Evolutionary conservation across 2,113 vertebrate species (phyloP).

Genomic region (Crotalus helleri): DNA sequence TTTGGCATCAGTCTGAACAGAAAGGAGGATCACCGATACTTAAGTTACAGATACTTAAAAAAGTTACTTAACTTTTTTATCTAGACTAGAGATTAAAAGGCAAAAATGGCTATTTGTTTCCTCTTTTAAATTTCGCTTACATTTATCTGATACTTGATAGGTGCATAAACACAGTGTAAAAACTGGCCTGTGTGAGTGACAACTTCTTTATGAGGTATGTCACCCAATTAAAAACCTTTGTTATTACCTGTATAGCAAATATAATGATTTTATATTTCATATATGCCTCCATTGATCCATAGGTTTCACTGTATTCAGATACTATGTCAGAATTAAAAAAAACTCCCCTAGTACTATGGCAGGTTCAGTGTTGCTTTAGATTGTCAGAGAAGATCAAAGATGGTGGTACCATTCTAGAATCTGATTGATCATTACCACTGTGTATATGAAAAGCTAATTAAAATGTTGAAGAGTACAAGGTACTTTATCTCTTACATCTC

Average conservation of each 20-base stretch:
- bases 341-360: constrained; percentile 51
- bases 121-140: neutral
- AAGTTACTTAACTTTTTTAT: neutral
- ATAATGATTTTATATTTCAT: constrained; percentile 8
- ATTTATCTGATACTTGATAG: neutral
- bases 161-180: constrained; percentile 20
- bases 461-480: constrained; percentile 20
- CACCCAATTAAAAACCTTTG: rapidly evolving
- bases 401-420: constrained; percentile 26
- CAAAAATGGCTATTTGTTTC: neutral
- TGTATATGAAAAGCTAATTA: constrained; percentile 22
- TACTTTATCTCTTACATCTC: neutral
- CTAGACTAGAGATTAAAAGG: neutral
- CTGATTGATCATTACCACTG: constrained; percentile 20
- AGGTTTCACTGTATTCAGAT: constrained; percentile 17
- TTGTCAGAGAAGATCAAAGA: constrained; percentile 43
- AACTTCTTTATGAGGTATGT: neutral
- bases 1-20: neutral
- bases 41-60: no score
- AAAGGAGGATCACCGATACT: neutral
- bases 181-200: neutral
- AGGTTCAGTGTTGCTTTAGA: constrained; percentile 32
- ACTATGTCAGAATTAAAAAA: constrained; percentile 44
- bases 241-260: constrained; percentile 26
- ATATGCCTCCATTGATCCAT: constrained; percentile 23